Percentiles rank a stretch among this genome's conserved stretches.
Evolutionary conservation across 2,113 vertebrate species (phyloP).

Genomic region (Paradoxurus hermaphroditus): DNA sequence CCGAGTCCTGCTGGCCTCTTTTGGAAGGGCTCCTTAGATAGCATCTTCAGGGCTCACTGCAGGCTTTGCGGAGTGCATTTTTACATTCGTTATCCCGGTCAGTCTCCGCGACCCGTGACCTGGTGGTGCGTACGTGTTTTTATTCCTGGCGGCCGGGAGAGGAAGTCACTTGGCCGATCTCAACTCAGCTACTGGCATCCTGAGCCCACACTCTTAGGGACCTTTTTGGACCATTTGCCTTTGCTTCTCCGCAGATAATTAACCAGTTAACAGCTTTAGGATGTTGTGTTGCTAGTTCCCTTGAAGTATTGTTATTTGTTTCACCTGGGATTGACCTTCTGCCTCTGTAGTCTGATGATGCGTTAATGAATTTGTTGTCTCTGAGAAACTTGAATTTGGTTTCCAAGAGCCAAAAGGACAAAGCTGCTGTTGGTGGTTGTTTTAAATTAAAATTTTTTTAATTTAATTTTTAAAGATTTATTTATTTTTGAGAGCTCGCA

Average conservation of each 20-base stretch:
- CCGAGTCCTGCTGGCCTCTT: neutral
- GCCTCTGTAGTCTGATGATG: neutral
- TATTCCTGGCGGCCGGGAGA: neutral
- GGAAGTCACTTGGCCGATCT: neutral
- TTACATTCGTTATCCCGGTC: neutral
- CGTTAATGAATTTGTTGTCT: neutral
- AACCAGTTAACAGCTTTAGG: neutral
- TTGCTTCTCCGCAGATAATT: neutral
- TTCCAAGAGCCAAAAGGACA: neutral
- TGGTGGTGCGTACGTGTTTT: neutral
- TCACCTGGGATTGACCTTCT: neutral
- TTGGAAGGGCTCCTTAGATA: neutral
- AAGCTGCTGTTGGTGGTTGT: neutral
- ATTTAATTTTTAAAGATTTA: too few species aligned
- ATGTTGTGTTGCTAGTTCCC: neutral
- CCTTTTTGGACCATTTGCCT: neutral
- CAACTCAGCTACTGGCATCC: neutral
- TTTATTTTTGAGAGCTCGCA: too few species aligned
- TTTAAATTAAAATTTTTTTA: too few species aligned
- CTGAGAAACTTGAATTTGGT: neutral
- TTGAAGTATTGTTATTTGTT: neutral
- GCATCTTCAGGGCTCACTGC: fast-evolving
- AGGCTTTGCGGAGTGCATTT: neutral
- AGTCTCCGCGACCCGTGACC: neutral
- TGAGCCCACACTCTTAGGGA: neutral